Evolutionary conservation across 2,113 vertebrate species (phyloP).

Genomic region (Odontesthes bonariensis): DNA sequence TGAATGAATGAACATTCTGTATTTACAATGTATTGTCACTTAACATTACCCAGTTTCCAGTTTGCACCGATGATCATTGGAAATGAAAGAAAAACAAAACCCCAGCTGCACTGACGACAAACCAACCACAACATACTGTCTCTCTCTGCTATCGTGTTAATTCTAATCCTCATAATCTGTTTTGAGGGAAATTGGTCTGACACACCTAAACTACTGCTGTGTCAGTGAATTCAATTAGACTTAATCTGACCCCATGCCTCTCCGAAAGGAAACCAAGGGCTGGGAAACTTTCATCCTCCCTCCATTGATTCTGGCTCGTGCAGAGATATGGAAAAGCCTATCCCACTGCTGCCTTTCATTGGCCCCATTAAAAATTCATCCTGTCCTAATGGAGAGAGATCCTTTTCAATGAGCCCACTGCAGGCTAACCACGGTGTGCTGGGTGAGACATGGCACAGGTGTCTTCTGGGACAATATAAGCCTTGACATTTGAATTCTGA

Average conservation of each 20-base stretch:
- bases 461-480: slow-evolving; percentile 30
- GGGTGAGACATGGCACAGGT: slow-evolving; percentile 61
- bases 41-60: background rate
- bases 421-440: slow-evolving; percentile 45
- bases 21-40: background rate
- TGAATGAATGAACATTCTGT: background rate
- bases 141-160: slow-evolving; percentile 50
- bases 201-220: slow-evolving; percentile 76
- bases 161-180: slow-evolving; percentile 67
- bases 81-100: background rate
- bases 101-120: slow-evolving; percentile 19
- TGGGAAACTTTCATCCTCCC: slow-evolving; percentile 79
- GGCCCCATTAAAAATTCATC: slow-evolving; percentile 82
- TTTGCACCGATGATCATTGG: slow-evolving; percentile 1
- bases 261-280: slow-evolving; percentile 71
- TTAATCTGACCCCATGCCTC: slow-evolving; percentile 79
- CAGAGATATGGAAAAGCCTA: slow-evolving; percentile 79
- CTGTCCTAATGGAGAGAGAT: slow-evolving; percentile 74
- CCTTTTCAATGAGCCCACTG: slow-evolving; percentile 68
- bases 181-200: slow-evolving; percentile 57
- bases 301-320: slow-evolving; percentile 80
- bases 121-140: slow-evolving; percentile 14
- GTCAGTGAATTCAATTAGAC: slow-evolving; percentile 77
- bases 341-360: slow-evolving; percentile 82
- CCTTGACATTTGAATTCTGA: background rate